Base-by-base conservation (phyloP, 2,797 vertebrate genomes). In the Pachyuromys duprasi region DNA sequence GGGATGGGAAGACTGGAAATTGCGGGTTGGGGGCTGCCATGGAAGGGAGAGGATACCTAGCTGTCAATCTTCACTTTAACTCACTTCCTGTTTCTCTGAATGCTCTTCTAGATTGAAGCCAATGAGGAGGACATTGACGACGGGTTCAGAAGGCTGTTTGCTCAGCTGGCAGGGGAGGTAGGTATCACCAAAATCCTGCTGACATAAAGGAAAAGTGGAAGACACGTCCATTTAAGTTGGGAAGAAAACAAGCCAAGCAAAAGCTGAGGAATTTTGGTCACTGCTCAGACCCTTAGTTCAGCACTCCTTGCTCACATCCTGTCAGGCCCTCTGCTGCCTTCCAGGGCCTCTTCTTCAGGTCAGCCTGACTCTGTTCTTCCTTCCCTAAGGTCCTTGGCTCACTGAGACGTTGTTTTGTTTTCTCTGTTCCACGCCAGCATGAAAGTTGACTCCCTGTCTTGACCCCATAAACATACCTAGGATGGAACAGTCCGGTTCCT, bases 111-210 rank as follows among this genome's bases (percentile, higher is more conserved):
- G 99, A 95, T 98, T 0, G 97, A 99, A 3, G 60, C 99, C 69
- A 98, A 97, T 5, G 99, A 99, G 97, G 99, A 98, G 0, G 98
- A 99, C 86, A 98, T 99, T 0, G 99, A 99, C 65, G 98, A 99
- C 57, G 98, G 98, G 31, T 99, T 99, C 98, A 99, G 99, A 97
- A 95, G 95, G 1, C 96, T 99, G 95, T 99, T 99, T 96, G 98
- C 97, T 96, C 97, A 99, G 94, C 93, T 99, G 89, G 98, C 99
- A 31, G 99, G 99, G 94, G 98, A 97, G 90, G 99, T 99, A 98
- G 79, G 99, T 99, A 8, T 76, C 31, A 31, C 33, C 12, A 1
- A 0, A n/a, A 13, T 57, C 18, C 7, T 12, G 6, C 65, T 42
- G n/a, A 39, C 3, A 4, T 55, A 12, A 31, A 92, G 39, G 82